Evolutionary conservation across 2,797 vertebrate species (phyloP).

Genomic region (Holocentrus rufus): DNA sequence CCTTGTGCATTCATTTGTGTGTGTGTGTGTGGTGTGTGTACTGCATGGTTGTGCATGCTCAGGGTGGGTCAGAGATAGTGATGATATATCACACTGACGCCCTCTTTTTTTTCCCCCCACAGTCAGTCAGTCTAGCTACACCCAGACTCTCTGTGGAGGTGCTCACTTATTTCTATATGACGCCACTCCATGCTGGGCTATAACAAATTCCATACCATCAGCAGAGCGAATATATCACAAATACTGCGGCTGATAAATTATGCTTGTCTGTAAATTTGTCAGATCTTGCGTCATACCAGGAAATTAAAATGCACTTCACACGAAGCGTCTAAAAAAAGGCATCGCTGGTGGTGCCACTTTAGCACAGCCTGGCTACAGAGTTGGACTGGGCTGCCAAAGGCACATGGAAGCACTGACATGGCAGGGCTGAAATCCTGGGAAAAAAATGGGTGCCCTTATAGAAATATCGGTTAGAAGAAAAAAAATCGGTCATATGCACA

Average conservation of each 20-base stretch:
- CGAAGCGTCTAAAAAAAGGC: conserved; percentile 35
- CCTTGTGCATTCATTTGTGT: conserved; percentile 9
- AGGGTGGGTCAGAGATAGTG: conserved; percentile 42
- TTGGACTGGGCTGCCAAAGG: conserved; percentile 32
- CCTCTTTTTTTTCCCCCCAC: conserved; percentile 7
- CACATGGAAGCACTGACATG: conserved; percentile 38
- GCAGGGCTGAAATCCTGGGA: conserved; percentile 38
- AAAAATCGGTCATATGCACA: conserved; percentile 55
- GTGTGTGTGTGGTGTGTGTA: conserved; percentile 8
- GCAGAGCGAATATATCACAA: conserved; percentile 38
- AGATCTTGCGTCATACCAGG: conserved; percentile 24
- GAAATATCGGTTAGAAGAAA: conserved; percentile 45
- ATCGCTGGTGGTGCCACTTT: conserved; percentile 43
- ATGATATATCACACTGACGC: conserved; percentile 24
- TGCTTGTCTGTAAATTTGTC: conserved; percentile 27
- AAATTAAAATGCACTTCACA: conserved; percentile 34
- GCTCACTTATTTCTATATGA: conserved; percentile 36
- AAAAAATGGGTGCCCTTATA: conserved; percentile 42
- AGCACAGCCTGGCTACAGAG: conserved; percentile 36
- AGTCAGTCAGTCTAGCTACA: conserved; percentile 21
- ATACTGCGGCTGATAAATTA: conserved; percentile 9
- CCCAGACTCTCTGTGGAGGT: conserved; percentile 11
- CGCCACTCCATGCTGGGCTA: conserved; percentile 19
- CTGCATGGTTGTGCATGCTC: not conserved
- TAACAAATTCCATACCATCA: conserved; percentile 34